A percentile compares a stretch with the other conserved stretches of the same genome.
These are phyloP conservation scores for Tauraco hartlaubi DNA, from an alignment of 2,797 vertebrate species.

Conservation along the genomic window DNA sequence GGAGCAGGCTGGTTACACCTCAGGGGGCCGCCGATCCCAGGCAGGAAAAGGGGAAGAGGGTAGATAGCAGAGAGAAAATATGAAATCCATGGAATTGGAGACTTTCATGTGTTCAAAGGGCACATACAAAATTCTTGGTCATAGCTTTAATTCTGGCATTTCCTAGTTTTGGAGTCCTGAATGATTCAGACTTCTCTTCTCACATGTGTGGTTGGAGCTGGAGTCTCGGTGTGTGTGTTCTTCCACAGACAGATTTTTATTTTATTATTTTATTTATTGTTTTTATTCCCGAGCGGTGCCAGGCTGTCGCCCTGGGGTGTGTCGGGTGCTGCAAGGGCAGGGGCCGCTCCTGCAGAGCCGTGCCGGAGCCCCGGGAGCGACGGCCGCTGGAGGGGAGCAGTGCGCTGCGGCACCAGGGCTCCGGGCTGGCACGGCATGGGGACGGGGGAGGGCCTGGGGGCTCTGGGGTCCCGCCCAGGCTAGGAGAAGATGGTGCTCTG, in stretches of 20 bases:
- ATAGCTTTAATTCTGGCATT: not conserved
- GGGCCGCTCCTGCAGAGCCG: no score
- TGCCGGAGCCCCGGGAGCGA: no score
- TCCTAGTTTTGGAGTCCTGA: not conserved
- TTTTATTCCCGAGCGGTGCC: not conserved
- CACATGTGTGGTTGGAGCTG: not conserved
- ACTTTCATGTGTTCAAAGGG: not conserved
- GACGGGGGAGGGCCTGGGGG: no score
- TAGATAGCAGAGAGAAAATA: not conserved
- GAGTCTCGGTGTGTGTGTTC: not conserved
- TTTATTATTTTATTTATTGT: no score
- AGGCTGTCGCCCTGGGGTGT: not conserved
- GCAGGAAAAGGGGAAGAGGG: not conserved
- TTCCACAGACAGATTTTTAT: accelerated
- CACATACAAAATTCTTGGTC: accelerated
- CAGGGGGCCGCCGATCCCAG: not conserved
- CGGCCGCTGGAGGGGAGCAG: no score
- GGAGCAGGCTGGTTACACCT: not conserved
- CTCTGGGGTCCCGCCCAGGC: accelerated
- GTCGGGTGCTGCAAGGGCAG: no score
- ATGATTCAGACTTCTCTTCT: not conserved
- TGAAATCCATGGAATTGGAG: not conserved
- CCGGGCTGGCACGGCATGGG: no score
- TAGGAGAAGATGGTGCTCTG: no score
- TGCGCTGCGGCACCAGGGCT: no score